phyloP scores from a whole-genome alignment of 2,797 vertebrate species.

The Toxotes lorentzi region DNA sequence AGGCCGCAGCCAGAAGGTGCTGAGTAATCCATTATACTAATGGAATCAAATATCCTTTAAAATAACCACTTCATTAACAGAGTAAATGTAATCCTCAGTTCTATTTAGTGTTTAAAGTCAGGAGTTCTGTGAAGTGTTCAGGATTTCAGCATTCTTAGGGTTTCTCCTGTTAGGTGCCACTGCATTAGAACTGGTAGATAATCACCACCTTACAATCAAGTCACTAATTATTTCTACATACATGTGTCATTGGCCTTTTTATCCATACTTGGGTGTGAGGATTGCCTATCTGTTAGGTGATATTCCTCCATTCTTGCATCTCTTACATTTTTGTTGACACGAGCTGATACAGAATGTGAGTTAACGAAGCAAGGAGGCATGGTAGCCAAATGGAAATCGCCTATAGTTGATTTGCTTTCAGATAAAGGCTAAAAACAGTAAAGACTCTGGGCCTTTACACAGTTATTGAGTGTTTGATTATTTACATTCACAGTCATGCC shows the following conservation, averaged over 20 bases:
- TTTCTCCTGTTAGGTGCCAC: background rate
- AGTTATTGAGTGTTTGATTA: background rate
- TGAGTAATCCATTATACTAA: background rate
- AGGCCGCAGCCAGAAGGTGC: slow-evolving; percentile 31
- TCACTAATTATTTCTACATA: too few relatives aligned
- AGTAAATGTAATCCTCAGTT: background rate
- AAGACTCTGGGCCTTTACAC: background rate
- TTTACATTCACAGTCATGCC: background rate
- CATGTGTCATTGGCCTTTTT: background rate
- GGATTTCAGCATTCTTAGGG: background rate
- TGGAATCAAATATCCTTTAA: background rate
- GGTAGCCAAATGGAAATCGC: background rate
- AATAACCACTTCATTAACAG: background rate
- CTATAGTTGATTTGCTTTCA: background rate
- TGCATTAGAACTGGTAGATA: background rate
- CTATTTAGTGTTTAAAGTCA: too few relatives aligned
- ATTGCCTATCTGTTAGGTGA: background rate
- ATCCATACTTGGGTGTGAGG: background rate
- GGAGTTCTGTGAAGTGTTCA: background rate
- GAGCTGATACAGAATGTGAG: too few relatives aligned
- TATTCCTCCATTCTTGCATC: background rate
- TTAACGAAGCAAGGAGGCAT: background rate
- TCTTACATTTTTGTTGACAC: too few relatives aligned
- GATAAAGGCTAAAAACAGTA: background rate
- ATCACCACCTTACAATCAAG: background rate